These are phyloP conservation scores for Lytechinus variegatus DNA, from an alignment of 35 echinoderm and acorn worm genomes.

Conservation along the genomic window DNA sequence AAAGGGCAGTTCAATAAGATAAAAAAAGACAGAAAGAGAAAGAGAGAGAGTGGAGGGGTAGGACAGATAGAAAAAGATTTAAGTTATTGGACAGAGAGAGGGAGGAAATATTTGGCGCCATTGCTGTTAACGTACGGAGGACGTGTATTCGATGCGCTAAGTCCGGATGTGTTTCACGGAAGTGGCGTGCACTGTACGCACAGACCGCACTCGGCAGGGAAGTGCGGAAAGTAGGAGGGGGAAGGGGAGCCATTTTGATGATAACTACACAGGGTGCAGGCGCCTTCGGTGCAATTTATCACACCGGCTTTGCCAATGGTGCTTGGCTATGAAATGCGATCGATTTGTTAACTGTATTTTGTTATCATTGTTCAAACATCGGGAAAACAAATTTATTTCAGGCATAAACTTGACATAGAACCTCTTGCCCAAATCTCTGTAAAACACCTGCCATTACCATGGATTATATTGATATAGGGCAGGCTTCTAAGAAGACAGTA, in stretches of 20 bases:
- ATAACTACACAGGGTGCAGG: not conserved
- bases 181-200: not conserved
- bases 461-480: conserved; percentile 1
- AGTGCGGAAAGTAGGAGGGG: not conserved
- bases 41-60: too few relatives aligned
- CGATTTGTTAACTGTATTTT: conserved; percentile 49
- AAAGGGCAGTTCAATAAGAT: too few relatives aligned
- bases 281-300: conserved; percentile 17
- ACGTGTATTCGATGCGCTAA: not conserved
- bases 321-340: not conserved
- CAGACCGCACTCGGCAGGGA: not conserved
- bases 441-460: conserved; percentile 15
- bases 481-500: not conserved
- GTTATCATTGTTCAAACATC: conserved; percentile 49
- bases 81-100: not conserved
- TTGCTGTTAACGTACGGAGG: not conserved
- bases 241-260: not conserved
- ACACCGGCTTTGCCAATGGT: not conserved
- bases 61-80: not conserved
- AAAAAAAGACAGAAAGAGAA: not conserved
- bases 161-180: conserved; percentile 47
- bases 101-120: not conserved
- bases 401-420: conserved; percentile 47
- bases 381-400: conserved; percentile 51
- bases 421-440: not conserved